Conservation (phyloP, 2,113 vertebrate species). For the Tragelaphus scriptus region DNA sequence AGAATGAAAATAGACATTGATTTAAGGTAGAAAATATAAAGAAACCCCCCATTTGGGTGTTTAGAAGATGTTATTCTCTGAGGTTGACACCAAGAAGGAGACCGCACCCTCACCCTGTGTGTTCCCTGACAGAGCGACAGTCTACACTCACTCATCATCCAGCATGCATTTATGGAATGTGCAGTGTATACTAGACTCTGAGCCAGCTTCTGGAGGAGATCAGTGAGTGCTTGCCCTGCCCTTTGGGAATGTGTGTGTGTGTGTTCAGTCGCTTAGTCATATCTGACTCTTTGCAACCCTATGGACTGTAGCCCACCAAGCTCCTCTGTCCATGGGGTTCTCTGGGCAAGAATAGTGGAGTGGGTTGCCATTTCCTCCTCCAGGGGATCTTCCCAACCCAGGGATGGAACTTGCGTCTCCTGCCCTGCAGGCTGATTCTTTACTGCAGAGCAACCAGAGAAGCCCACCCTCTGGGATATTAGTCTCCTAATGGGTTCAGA, state of each 20-base stretch:
- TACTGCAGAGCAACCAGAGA: neutral
- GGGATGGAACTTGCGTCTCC: neutral
- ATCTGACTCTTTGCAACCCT: neutral
- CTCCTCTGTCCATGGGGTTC: neutral
- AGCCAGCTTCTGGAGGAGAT: neutral
- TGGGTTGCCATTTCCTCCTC: neutral
- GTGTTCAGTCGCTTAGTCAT: neutral
- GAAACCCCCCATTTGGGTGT: neutral
- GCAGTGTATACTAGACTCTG: neutral
- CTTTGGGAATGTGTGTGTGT: neutral
- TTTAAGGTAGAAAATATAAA: neutral
- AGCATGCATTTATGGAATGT: fast-evolving
- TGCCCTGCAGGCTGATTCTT: neutral
- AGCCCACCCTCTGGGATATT: neutral
- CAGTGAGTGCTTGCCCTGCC: neutral
- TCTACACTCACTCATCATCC: neutral
- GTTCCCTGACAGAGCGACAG: neutral
- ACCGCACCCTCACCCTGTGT: too few relatives aligned
- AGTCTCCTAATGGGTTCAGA: neutral
- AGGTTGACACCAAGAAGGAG: neutral
- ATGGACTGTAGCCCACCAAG: neutral
- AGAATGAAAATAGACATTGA: neutral
- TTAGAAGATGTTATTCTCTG: neutral
- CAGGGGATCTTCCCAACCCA: neutral
- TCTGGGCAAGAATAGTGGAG: fast-evolving